Evolutionary conservation across 2,797 vertebrate species (phyloP).

Genomic region (Bothrops alternatus): DNA sequence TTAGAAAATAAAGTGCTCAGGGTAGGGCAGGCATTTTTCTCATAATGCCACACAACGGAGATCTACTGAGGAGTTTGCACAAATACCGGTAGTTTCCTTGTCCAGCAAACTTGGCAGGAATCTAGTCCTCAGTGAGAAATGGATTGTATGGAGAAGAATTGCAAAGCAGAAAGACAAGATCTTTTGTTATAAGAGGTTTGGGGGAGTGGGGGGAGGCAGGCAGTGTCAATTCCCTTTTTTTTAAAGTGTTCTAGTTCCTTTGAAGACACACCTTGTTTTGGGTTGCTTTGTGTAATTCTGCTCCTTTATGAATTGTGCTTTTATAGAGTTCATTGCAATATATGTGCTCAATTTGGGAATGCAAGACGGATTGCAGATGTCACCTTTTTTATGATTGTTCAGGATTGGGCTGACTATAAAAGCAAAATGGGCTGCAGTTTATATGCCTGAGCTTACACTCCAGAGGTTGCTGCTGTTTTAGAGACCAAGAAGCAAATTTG

Average conservation of each 20-base stretch:
- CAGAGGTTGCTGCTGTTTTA: not conserved
- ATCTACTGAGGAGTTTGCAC: not conserved
- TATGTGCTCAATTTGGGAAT: not conserved
- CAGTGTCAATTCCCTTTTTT: not conserved
- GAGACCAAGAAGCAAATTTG: not conserved
- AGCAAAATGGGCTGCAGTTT: not conserved
- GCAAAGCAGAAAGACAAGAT: not conserved
- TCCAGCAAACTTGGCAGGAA: constrained; percentile 16
- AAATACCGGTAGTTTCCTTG: constrained; percentile 16
- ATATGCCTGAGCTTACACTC: not conserved
- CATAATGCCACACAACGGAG: not conserved
- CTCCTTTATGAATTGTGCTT: not conserved
- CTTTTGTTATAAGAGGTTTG: not conserved
- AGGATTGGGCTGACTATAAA: not conserved
- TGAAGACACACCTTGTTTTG: not conserved
- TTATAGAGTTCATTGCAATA: not conserved
- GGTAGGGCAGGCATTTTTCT: not conserved
- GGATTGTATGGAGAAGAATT: not conserved
- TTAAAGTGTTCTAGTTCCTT: not conserved
- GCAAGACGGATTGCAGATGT: no score
- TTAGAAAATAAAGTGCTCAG: not conserved
- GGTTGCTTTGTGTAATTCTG: not conserved
- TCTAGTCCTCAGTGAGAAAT: constrained; percentile 15
- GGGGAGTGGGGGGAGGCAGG: not conserved
- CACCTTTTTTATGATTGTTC: not conserved